phyloP scores from a whole-genome alignment of 1,140 invertebrate genomes.

The Megalonaias nervosa region DNA sequence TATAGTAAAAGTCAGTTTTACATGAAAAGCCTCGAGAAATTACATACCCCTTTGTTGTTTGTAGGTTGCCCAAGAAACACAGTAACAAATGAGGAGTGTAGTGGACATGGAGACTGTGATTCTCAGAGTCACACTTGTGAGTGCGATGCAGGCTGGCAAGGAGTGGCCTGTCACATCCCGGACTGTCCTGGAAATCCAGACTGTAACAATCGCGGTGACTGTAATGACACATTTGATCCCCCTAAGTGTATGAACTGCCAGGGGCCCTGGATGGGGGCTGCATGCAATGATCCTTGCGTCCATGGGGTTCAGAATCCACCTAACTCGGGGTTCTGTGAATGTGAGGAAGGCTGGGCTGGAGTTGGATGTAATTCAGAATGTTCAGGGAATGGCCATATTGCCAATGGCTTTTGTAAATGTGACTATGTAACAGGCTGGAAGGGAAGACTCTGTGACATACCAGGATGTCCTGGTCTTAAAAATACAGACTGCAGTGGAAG shows the following conservation, averaged over 20 bases:
- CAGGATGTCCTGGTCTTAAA: constrained; percentile 59
- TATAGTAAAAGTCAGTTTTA: too few species aligned
- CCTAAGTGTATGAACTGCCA: constrained; percentile 54
- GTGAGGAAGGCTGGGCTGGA: constrained; percentile 60
- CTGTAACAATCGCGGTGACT: constrained; percentile 51
- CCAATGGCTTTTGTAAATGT: constrained; percentile 48
- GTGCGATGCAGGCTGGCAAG: constrained; percentile 56
- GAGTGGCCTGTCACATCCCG: constrained; percentile 56
- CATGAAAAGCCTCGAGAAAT: too few species aligned
- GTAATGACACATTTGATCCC: constrained; percentile 46
- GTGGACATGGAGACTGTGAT: constrained; percentile 59
- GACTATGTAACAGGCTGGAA: constrained; percentile 60
- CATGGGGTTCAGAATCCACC: constrained; percentile 51
- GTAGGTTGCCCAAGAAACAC: constrained; percentile 56
- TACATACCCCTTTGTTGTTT: neutral
- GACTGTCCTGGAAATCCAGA: constrained; percentile 61
- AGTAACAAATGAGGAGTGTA: constrained; percentile 47
- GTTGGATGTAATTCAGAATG: constrained; percentile 61
- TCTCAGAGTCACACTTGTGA: constrained; percentile 44
- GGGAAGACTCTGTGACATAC: constrained; percentile 57
- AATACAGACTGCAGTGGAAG: constrained; percentile 56
- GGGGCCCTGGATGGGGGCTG: constrained; percentile 56
- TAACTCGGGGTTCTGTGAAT: constrained; percentile 49
- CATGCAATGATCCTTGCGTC: constrained; percentile 58
- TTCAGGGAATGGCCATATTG: constrained; percentile 55